These are phyloP conservation scores for Triops cancriformis DNA, from an alignment of 1,140 invertebrate species.

Conservation along the genomic window DNA sequence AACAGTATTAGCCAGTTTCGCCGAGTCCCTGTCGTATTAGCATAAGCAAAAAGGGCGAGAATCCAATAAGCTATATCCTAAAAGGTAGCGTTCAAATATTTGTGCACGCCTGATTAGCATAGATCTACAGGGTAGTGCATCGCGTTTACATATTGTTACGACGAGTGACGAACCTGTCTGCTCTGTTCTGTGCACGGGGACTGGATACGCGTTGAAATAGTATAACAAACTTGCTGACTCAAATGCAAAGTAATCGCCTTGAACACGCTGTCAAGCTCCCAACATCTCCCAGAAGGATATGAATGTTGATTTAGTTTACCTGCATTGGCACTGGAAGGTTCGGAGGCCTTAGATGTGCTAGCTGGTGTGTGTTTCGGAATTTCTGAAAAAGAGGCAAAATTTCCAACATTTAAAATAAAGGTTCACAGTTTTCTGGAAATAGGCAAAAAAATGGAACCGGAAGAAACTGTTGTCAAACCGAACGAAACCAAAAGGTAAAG, in stretches of 20 bases:
- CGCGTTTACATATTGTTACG: neutral
- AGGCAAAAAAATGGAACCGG: neutral
- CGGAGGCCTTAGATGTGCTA: neutral
- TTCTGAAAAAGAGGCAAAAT: slow-evolving; percentile 18
- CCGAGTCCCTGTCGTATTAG: no score
- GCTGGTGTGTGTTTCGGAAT: slow-evolving; percentile 23
- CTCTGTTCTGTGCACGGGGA: neutral
- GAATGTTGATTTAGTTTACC: slow-evolving; percentile 8
- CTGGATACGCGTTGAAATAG: neutral
- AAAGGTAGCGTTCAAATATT: neutral
- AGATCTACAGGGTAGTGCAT: neutral
- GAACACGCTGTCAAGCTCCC: neutral
- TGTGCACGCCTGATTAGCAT: neutral
- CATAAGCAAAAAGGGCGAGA: neutral
- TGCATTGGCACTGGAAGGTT: slow-evolving; percentile 23
- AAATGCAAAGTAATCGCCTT: neutral
- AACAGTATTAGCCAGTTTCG: no score
- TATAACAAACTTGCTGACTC: neutral
- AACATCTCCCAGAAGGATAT: neutral
- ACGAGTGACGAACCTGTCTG: neutral
- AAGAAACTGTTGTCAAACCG: neutral
- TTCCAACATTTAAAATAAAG: neutral
- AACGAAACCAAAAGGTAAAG: neutral
- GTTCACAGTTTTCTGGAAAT: neutral
- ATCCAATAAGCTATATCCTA: neutral